Evolutionary conservation across 2,888 invertebrate species (phyloP).

Genomic region (Chaitophorus viminalis): DNA sequence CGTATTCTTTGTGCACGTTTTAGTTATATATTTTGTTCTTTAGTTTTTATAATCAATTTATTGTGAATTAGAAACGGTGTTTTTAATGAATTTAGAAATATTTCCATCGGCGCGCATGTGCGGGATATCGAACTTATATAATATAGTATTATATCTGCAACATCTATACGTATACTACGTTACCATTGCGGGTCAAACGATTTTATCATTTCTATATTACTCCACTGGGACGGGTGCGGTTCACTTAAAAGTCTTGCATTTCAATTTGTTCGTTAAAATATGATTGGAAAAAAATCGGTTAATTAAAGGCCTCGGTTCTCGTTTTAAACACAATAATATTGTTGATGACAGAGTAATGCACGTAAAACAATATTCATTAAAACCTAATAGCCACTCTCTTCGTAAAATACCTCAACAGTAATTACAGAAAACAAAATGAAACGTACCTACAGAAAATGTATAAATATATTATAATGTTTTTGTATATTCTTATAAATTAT

Average conservation of each 20-base stretch:
- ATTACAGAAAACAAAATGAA: too few species aligned
- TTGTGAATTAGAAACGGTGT: background rate
- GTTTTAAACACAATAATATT: background rate
- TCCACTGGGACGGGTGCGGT: background rate
- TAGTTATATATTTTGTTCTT: background rate
- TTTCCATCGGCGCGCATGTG: too few species aligned
- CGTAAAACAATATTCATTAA: too few species aligned
- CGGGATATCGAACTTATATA: background rate
- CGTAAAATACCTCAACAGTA: too few species aligned
- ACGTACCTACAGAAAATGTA: too few species aligned
- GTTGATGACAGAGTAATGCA: background rate
- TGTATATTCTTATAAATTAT: too few species aligned
- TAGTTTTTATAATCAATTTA: background rate
- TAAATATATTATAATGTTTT: too few species aligned
- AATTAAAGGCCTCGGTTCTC: background rate
- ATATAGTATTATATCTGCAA: too few species aligned
- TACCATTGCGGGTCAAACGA: background rate
- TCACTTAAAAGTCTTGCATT: background rate
- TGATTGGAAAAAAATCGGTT: background rate
- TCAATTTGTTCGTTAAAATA: background rate
- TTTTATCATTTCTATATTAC: background rate
- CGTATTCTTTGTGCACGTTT: background rate
- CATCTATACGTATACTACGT: background rate
- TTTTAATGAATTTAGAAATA: background rate
- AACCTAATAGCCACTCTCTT: too few species aligned